Evolutionary conservation across 2,888 invertebrate genomes (phyloP), one percentile per base, ranked within the genome.

Genomic region (Nipponacmea schrenckii): DNA sequence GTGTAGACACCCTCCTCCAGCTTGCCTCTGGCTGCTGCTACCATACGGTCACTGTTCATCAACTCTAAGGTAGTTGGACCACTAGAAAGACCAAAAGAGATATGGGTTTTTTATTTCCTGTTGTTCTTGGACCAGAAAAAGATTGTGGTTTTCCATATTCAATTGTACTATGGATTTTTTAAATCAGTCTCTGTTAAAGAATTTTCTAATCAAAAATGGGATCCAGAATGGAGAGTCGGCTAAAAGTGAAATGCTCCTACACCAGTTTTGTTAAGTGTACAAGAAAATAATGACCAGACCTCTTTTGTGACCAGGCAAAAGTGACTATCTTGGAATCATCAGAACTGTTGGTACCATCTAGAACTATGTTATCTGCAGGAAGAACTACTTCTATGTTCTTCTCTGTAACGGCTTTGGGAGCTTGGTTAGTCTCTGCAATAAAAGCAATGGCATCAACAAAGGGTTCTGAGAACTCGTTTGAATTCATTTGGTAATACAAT

Each of bases 301-400:
- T 92, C 10, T 94, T 89, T 87, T 95, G 94, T 80, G 93, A 93
- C 97, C 97, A 97, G 15, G 92, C 92, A 91, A 93, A 97, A 48
- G 92, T 92, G 31, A 93, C 92, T 77, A 96, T 94, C 83, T 93
- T 92, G 84, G 94, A 93, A 88, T 96, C 96, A 89, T 96, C 96
- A 44, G 87, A 88, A 62, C 95, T 95, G 83, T 91, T 92, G 69
- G 82, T 84, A 10, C 95, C 97, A 90, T 97, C 94, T 67, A 97
- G 90, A 0, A 91, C 85, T 20, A 93, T 92, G 92, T 94, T 94
- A 17, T 94, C 95, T 87, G 94, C 92, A 7, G 97, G 96, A 69
- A 97, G 91, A 77, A 94, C 94, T 81, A 96, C 93, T 69, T 94
- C 94, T 70, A 90, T 83, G 81, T 91, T 90, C 4, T 85, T 81